Evolutionary conservation across 1,140 invertebrate genomes (phyloP), one percentile per base, ranked within the genome.

Genomic region (Drosophila tristis): DNA sequence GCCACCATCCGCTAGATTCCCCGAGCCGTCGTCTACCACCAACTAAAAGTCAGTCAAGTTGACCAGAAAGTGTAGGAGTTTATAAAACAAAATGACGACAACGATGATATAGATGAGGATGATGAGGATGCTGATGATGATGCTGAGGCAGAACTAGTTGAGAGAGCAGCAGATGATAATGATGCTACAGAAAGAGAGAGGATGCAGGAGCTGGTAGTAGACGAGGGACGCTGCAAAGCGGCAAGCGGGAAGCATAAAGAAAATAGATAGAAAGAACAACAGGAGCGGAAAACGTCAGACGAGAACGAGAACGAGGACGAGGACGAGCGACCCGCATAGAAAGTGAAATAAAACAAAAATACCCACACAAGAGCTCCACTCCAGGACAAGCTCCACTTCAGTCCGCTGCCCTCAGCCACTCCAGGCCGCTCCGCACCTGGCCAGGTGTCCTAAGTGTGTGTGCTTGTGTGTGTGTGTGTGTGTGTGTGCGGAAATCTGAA

Each of bases 1-100:
- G 11, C 35, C 35, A 39, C 9, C 35, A 39, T 13, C 35, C 35
- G 35, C 35, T 39, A 13, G 35, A 13, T 39, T 4, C 35, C 5
- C 11, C 35, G 35, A 39, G 11, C 35, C 35, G 63, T 44, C 35
- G 35, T 39, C 35, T 39, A 13, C 35, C 35, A 64, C 72, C 78
- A 82, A 84, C 84, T 82, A 72, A 89, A 87, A 89, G 84, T 89
- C 84, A 89, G 79, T 89, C 84, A 89, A 89, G 84, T 89, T 89
- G 84, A 84, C 84, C 84, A 89, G 76, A 81, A 81, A 85, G 82
- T 86, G 82, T 74, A 71, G 68, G 70, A 89, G 84, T 89, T 89
- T 89, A 89, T 89, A 82, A 87, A 89, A 89, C 77, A 84, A 80
- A 89, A 89, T 79, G 82, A 82, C 64, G 66, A 78, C 63, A 80